Evolutionary conservation across 2,797 vertebrate genomes (phyloP).

Genomic region (Bovichtus variegatus): DNA sequence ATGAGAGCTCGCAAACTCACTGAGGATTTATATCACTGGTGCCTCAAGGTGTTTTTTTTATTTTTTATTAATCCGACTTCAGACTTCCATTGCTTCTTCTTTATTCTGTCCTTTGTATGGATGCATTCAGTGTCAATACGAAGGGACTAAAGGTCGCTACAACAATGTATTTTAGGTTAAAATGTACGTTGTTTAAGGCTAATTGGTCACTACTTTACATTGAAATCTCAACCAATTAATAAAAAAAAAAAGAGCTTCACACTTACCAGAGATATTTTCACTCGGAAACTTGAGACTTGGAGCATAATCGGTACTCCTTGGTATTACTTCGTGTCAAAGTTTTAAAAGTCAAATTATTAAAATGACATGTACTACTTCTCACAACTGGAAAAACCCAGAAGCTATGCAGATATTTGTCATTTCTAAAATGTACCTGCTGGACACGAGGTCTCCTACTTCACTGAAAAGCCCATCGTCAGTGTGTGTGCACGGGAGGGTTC

Average conservation of each 20-base stretch:
- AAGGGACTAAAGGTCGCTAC: neutral
- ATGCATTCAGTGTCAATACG: constrained; percentile 32
- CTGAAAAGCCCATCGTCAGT: neutral
- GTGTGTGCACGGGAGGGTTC: neutral
- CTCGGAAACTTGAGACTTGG: neutral
- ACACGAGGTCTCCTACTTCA: neutral
- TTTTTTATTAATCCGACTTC: too few species aligned
- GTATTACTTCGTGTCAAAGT: too few species aligned
- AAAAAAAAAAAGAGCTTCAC: neutral
- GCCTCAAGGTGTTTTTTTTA: constrained; percentile 65
- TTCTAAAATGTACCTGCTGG: neutral
- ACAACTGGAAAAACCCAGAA: too few species aligned
- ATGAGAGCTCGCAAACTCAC: constrained; percentile 40
- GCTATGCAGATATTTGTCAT: neutral
- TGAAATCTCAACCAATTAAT: constrained; percentile 1
- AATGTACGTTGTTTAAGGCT: neutral
- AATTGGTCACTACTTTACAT: constrained; percentile 14
- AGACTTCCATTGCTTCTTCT: constrained; percentile 31
- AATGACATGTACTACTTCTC: too few species aligned
- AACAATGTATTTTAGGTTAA: constrained; percentile 3
- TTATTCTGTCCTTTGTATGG: constrained; percentile 41
- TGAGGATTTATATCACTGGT: constrained; percentile 37
- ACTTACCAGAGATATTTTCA: neutral
- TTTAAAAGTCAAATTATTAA: too few species aligned
- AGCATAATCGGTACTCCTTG: neutral